Evolutionary conservation across 2,888 invertebrate genomes (phyloP).

Genomic region (Latrodectus elegans): DNA sequence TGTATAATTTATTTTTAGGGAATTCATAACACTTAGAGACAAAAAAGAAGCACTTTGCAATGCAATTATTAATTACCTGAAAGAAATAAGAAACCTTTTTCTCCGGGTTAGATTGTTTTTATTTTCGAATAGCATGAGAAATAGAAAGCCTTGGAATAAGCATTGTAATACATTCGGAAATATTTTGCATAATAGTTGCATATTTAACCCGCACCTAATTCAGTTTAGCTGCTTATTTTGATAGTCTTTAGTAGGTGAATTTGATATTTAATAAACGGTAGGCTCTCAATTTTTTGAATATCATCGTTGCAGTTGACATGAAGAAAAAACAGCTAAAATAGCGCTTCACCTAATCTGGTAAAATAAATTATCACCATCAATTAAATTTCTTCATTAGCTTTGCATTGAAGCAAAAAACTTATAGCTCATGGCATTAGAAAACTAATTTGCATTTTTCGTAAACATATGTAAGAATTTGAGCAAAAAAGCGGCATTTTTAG

Average conservation of each 20-base stretch:
- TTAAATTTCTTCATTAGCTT: conserved; percentile 54
- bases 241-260: neutral
- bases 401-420: conserved; percentile 20
- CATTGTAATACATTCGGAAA: too few species aligned
- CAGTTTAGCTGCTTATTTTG: neutral
- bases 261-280: neutral
- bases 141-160: too few species aligned
- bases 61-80: too few species aligned
- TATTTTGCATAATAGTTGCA: too few species aligned
- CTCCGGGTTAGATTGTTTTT: too few species aligned
- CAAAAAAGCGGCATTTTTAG: conserved; percentile 22
- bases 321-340: conserved; percentile 31
- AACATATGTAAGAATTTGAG: conserved; percentile 45
- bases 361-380: conserved; percentile 50
- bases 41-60: too few species aligned
- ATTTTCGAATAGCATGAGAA: too few species aligned
- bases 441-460: conserved; percentile 47
- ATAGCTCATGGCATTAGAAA: conserved; percentile 27
- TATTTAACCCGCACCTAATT: neutral
- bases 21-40: too few species aligned
- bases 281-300: neutral
- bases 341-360: conserved; percentile 35
- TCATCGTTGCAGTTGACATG: neutral
- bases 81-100: too few species aligned
- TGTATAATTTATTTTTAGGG: too few species aligned